Base-by-base conservation (phyloP, 2,797 vertebrate species). In the Chrysocyon brachyurus region DNA sequence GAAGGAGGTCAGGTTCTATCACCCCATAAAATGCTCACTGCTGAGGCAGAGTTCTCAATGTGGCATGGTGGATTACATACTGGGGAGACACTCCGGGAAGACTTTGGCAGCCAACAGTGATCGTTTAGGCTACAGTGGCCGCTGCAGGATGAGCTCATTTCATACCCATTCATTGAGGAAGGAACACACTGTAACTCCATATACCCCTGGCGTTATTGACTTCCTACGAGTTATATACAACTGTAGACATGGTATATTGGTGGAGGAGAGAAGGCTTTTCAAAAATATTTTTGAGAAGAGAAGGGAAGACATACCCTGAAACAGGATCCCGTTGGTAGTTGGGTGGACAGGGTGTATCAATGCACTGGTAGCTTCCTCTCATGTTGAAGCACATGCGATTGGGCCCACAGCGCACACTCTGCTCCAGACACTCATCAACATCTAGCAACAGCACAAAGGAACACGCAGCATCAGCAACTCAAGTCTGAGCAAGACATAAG, bases 381-480 rank as follows among this genome's bases (percentile, higher is more conserved):
- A 99, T 99, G 98, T 99, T 99, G 98, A 99, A 99, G 98, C 99
- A 99, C 99, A 99, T 99, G 88, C 98, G 99, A 96, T 99, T 99
- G 0, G 98, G 97, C 79, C 99, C 99, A 98, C 99, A 99, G 63
- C 98, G 99, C 91, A 99, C 99, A 91, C 99, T 99, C 98, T 99
- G 99, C 36, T 99, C 99, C 36, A 99, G 98, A 95, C 99, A 99
- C 97, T 99, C 99, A 14, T 99, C 99, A 16, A 99, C 95, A 98
- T 99, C 99, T 99, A 98, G 12, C 94, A 15, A 93, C 10, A 95
- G 57, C 21, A 93, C 84, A 91, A 91, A 91, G 93, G 73, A 9
- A 84, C 3, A 49, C 0, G 77, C 5, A 54, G 12, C 0, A 21
- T 97, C 33, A 97, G 0, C 10, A 86, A 21, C 0, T 52, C 12